Conservation (phyloP, 2,797 vertebrate genomes). For the Chelidonichthys spinosus region DNA sequence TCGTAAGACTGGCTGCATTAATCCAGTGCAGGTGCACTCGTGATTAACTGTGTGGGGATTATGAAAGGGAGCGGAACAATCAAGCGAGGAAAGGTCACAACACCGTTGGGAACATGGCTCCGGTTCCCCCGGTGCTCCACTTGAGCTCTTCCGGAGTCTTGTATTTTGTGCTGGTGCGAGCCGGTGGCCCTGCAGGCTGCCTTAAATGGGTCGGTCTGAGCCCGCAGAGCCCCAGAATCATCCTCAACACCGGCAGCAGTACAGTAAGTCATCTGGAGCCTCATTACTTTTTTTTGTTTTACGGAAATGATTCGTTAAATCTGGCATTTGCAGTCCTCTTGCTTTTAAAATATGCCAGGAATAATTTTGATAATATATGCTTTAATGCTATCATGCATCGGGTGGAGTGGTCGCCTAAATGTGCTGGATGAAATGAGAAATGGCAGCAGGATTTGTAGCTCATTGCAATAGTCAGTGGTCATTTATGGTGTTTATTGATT, state of each 20-base stretch:
- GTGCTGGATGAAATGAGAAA: background rate
- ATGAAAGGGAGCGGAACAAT: slow-evolving; percentile 58
- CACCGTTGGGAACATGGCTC: slow-evolving; percentile 58
- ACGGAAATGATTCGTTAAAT: slow-evolving; percentile 33
- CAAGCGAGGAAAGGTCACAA: slow-evolving; percentile 74
- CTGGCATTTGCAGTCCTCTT: slow-evolving; percentile 21
- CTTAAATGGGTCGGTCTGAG: slow-evolving; percentile 67
- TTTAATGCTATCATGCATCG: slow-evolving; percentile 11
- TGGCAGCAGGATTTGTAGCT: background rate
- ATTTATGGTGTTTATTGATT: slow-evolving; percentile 16
- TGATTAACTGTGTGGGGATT: slow-evolving; percentile 73
- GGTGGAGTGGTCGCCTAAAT: background rate
- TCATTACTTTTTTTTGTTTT: slow-evolving; percentile 32
- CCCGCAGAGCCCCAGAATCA: slow-evolving; percentile 41
- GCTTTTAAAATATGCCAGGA: slow-evolving; percentile 8
- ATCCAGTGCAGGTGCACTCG: slow-evolving; percentile 66
- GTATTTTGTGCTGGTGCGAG: slow-evolving; percentile 53
- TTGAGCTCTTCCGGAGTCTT: slow-evolving; percentile 54
- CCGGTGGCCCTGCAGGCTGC: slow-evolving; percentile 52
- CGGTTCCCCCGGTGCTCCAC: slow-evolving; percentile 30
- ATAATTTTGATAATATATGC: slow-evolving; percentile 2
- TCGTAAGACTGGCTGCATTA: slow-evolving; percentile 50
- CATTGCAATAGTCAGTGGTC: background rate
- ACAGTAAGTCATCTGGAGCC: slow-evolving; percentile 56
- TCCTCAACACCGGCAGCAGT: slow-evolving; percentile 52